phyloP scores from a whole-genome alignment of 2,888 invertebrate species.

The Euspilapteryx auroguttella region DNA sequence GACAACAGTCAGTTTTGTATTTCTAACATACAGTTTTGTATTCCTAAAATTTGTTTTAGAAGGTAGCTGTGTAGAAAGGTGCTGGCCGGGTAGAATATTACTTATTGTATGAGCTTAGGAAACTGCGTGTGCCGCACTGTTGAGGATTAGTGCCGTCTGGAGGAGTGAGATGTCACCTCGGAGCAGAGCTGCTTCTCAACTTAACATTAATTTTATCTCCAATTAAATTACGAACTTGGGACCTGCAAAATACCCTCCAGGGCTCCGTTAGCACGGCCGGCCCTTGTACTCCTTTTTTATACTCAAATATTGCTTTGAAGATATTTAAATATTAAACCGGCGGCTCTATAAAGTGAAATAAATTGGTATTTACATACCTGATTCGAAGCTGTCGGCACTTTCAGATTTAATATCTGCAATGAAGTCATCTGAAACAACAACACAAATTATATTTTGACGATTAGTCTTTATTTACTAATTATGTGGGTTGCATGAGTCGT shows the following conservation, averaged over 20 bases:
- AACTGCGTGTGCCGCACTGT: background rate
- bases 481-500: too few relatives aligned
- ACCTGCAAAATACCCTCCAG: conserved; percentile 50
- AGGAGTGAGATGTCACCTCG: conserved; percentile 54
- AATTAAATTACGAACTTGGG: conserved; percentile 52
- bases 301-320: conserved; percentile 42
- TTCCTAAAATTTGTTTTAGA: too few relatives aligned
- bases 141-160: conserved; percentile 38
- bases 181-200: conserved; percentile 54
- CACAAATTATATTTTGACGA: conserved; percentile 1
- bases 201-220: conserved; percentile 61
- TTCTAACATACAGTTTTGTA: too few relatives aligned
- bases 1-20: too few relatives aligned
- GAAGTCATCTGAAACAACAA: conserved; percentile 38
- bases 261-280: conserved; percentile 49
- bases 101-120: too few relatives aligned
- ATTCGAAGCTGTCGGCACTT: conserved; percentile 53
- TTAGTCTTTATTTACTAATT: background rate
- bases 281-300: conserved; percentile 26
- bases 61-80: conserved; percentile 2
- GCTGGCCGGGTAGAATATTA: background rate
- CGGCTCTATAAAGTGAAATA: conserved; percentile 9
- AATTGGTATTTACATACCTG: too few relatives aligned
- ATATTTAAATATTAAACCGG: background rate
- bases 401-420: conserved; percentile 41